phyloP scores from a whole-genome alignment of 2,113 vertebrate species.

The Bos indicus region DNA sequence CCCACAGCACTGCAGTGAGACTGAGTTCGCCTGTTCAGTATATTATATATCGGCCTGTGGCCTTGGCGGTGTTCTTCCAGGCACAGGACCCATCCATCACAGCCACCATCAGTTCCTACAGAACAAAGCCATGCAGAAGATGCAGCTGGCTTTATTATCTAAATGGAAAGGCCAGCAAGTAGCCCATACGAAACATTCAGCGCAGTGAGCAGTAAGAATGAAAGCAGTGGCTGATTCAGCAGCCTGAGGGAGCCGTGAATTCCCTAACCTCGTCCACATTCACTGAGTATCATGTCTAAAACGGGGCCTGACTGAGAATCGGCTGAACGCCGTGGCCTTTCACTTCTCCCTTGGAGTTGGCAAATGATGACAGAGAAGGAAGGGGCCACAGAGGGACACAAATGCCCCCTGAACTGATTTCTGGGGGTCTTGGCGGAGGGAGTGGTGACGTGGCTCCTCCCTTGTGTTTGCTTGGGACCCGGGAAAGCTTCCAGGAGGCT shows the following conservation, averaged over 20 bases:
- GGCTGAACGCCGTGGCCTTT: neutral
- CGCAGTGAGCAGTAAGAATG: neutral
- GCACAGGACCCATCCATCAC: fast-evolving
- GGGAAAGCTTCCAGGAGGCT: neutral
- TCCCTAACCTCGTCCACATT: neutral
- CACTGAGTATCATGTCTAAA: neutral
- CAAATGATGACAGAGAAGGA: neutral
- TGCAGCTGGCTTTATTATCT: neutral
- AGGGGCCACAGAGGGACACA: fast-evolving
- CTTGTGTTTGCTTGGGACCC: fast-evolving
- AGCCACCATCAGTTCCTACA: fast-evolving
- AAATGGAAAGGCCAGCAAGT: neutral
- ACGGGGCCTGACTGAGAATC: fast-evolving
- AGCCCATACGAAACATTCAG: fast-evolving
- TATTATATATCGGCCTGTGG: fast-evolving
- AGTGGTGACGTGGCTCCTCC: neutral
- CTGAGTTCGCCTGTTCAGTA: fast-evolving
- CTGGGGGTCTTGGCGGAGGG: neutral
- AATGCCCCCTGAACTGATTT: fast-evolving
- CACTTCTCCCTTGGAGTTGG: neutral
- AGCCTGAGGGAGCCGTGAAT: neutral
- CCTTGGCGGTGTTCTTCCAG: fast-evolving
- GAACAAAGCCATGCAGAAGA: fast-evolving
- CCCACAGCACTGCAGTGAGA: neutral
- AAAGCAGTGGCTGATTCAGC: constrained; percentile 31